phyloP scores from a whole-genome alignment of 2,888 invertebrate species.

The Oscheius sp. region DNA sequence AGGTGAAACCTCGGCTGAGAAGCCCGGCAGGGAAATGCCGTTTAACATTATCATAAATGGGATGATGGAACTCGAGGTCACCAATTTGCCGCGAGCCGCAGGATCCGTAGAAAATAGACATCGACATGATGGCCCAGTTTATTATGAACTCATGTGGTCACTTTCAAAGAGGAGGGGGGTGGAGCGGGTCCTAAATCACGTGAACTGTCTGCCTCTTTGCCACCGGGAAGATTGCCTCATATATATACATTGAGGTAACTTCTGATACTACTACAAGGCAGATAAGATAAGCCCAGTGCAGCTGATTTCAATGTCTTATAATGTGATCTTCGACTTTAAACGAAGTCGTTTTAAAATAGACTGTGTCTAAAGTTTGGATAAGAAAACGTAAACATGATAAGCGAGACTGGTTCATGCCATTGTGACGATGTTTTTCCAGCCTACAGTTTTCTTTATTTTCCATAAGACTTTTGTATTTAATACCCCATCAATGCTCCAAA shows the following conservation, averaged over 20 bases:
- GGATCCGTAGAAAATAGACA: conserved; percentile 27
- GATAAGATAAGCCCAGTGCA: too few relatives aligned
- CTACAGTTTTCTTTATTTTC: too few relatives aligned
- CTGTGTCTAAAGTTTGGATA: too few relatives aligned
- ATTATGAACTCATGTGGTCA: background rate
- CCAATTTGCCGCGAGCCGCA: conserved; percentile 19
- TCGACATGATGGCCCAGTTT: background rate
- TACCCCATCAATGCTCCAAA: too few relatives aligned
- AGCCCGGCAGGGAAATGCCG: conserved; percentile 13
- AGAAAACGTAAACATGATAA: background rate
- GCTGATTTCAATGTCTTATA: background rate
- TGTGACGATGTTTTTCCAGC: too few relatives aligned
- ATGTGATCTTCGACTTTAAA: background rate
- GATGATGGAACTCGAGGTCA: conserved; percentile 27
- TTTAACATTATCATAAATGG: conserved; percentile 20
- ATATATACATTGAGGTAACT: too few relatives aligned
- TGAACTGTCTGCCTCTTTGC: conserved; percentile 7
- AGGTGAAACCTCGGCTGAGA: conserved; percentile 7
- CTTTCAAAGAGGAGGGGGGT: conserved; percentile 9
- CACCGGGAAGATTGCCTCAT: background rate
- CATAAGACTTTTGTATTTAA: too few relatives aligned
- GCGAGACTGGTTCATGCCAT: background rate
- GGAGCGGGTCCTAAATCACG: conserved; percentile 24
- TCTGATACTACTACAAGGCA: too few relatives aligned
- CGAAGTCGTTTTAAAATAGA: background rate